phyloP scores from a whole-genome alignment of 2,113 vertebrate species.

The Boleophthalmus pectinirostris region DNA sequence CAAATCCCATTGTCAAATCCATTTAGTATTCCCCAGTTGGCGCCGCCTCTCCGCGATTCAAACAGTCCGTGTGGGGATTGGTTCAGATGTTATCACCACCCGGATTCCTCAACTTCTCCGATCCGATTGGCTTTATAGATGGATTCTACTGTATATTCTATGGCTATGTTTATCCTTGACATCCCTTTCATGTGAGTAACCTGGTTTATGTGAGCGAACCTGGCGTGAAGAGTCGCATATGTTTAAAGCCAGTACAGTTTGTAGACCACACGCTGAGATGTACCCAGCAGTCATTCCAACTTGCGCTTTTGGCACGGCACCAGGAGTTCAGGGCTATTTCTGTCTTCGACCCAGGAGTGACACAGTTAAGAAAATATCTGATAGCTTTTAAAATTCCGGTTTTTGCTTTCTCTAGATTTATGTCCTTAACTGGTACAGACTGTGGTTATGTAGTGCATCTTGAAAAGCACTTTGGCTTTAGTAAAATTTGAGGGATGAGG shows the following conservation, averaged over 20 bases:
- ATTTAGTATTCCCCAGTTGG: slow-evolving; percentile 61
- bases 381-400: neutral
- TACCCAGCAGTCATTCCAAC: slow-evolving; percentile 5
- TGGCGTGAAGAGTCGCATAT: slow-evolving; percentile 6
- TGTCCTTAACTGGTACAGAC: neutral
- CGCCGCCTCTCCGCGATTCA: slow-evolving; percentile 54
- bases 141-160: slow-evolving; percentile 8
- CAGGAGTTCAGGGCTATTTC: neutral
- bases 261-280: neutral
- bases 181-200: slow-evolving; percentile 22
- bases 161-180: slow-evolving; percentile 14
- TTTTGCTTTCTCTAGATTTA: neutral
- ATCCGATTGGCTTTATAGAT: slow-evolving; percentile 34
- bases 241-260: slow-evolving; percentile 7
- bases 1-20: slow-evolving; percentile 68
- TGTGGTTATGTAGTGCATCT: neutral
- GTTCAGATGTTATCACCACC: slow-evolving; percentile 62
- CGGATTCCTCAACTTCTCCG: slow-evolving; percentile 43
- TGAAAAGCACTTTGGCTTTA: neutral
- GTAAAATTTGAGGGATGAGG: no score
- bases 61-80: slow-evolving; percentile 59
- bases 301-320: slow-evolving; percentile 4
- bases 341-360: slow-evolving; percentile 10
- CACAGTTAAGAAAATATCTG: slow-evolving; percentile 21
- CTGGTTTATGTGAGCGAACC: slow-evolving; percentile 9